A percentile compares a stretch with the other conserved stretches of the same genome.
Evolutionary conservation across 2,888 invertebrate species (phyloP).

Genomic region (Ochlodes sylvanus): DNA sequence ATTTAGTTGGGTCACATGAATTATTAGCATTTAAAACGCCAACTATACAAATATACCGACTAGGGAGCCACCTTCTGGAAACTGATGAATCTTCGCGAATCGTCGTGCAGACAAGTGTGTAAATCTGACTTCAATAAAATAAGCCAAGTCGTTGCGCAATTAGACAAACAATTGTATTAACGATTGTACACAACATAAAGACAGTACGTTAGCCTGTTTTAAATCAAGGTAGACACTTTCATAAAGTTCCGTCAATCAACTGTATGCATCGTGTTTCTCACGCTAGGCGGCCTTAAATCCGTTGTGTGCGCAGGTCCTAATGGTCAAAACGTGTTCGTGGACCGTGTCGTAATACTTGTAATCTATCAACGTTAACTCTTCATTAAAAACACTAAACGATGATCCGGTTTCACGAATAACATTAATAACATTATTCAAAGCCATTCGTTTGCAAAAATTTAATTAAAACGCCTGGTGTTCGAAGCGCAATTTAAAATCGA

Average conservation of each 20-base stretch:
- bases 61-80: too few species aligned
- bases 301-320: slow-evolving; percentile 6
- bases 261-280: slow-evolving; percentile 7
- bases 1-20: too few species aligned
- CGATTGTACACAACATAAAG: background rate
- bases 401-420: slow-evolving; percentile 6
- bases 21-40: too few species aligned
- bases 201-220: background rate
- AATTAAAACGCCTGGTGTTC: slow-evolving; percentile 16
- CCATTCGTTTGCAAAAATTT: slow-evolving; percentile 7
- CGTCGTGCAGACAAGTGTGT: background rate
- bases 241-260: slow-evolving; percentile 9
- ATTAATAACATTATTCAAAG: slow-evolving; percentile 11
- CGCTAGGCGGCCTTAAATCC: slow-evolving; percentile 9
- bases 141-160: too few species aligned
- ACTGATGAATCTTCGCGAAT: background rate
- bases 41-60: too few species aligned
- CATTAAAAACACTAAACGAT: slow-evolving; percentile 1
- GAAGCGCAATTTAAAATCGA: slow-evolving; percentile 27
- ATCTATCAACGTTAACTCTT: slow-evolving; percentile 9
- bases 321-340: slow-evolving; percentile 8
- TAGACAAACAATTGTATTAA: too few species aligned
- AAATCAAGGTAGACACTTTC: slow-evolving; percentile 6
- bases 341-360: background rate
- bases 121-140: too few species aligned